Evolutionary conservation across 2,113 vertebrate species (phyloP), one percentile per base, ranked within the genome.

Genomic region (Lophochroa leadbeateri): DNA sequence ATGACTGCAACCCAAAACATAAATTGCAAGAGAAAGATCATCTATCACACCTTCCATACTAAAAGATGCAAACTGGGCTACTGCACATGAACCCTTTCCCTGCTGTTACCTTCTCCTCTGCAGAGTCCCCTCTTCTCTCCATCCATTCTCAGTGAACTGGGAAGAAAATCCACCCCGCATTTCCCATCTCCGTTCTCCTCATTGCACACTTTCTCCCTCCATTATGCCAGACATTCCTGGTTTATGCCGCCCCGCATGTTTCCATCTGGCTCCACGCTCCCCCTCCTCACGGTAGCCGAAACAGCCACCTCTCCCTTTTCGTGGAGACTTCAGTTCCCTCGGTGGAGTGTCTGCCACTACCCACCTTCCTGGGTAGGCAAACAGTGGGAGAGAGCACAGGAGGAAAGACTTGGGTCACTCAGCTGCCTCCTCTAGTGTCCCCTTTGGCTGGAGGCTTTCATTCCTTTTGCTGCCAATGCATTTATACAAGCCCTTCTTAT

Each of bases 281-380:
- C 25, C 7, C 8, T 4, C 37, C 33, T 33, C 17, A 17, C 2
- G 0, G 35, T 9, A 50, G 18, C 43, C 16, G 5, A 2, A 41
- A 16, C 29, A 49, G n/a, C 35, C 35, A 6, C 7, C 43, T 10
- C 55, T n/a, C 39, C 39, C 20, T 18, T 17, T 17, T 20, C n/a
- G 33, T 58, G 57, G 57, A n/a, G 57, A 23, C 57, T 58, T 58
- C 33, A 15, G 33, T 58, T 23, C 13, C 13, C 37, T 37, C 37
- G 9, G 37, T 37, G 37, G 37, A 37, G 37, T 37, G 37, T 37
- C 37, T 37, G 37, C 37, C 37, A 37, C 37, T 37, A 37, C 37
- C 37, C 37, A 37, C 37, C 37, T 37, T 37, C 37, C 37, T 37
- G 37, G 37, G 37, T 37, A 37, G 37, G 37, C 37, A 37, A 37